Conservation (phyloP, 2,888 invertebrate genomes). For the Trichogramma evanescens region DNA sequence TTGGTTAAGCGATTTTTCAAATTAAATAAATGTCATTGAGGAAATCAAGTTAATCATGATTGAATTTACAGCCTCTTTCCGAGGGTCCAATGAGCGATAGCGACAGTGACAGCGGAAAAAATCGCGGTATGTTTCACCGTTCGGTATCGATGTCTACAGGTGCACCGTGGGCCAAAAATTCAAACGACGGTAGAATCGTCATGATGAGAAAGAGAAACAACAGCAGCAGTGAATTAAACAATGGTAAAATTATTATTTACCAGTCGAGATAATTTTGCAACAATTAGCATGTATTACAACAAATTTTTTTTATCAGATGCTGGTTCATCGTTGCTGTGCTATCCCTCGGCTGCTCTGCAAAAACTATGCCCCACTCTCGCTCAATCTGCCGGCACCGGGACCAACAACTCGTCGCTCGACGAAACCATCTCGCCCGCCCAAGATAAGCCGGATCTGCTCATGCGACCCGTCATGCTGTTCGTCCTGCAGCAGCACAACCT, state of each 20-base stretch:
- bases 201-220: slow-evolving; percentile 64
- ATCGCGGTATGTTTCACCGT: slow-evolving; percentile 65
- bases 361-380: slow-evolving; percentile 67
- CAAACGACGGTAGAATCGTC: slow-evolving; percentile 53
- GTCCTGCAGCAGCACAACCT: slow-evolving; percentile 80
- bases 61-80: slow-evolving; percentile 48
- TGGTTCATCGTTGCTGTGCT: slow-evolving; percentile 75
- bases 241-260: slow-evolving; percentile 35
- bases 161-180: slow-evolving; percentile 56
- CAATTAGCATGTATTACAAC: neutral
- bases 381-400: slow-evolving; percentile 50
- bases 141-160: slow-evolving; percentile 82
- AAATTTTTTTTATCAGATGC: slow-evolving; percentile 51
- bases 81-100: slow-evolving; percentile 53
- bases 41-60: neutral
- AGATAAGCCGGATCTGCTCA: slow-evolving; percentile 57
- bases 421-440: slow-evolving; percentile 26
- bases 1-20: slow-evolving; percentile 26
- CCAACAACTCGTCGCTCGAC: slow-evolving; percentile 34
- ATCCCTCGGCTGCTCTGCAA: slow-evolving; percentile 82
- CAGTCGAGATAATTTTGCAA: neutral
- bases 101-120: slow-evolving; percentile 51
- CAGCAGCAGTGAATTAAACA: slow-evolving; percentile 60
- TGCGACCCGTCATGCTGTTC: slow-evolving; percentile 81
- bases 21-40: neutral